phyloP scores from a whole-genome alignment of 2,888 invertebrate species.

The Margaritifera margaritifera region DNA sequence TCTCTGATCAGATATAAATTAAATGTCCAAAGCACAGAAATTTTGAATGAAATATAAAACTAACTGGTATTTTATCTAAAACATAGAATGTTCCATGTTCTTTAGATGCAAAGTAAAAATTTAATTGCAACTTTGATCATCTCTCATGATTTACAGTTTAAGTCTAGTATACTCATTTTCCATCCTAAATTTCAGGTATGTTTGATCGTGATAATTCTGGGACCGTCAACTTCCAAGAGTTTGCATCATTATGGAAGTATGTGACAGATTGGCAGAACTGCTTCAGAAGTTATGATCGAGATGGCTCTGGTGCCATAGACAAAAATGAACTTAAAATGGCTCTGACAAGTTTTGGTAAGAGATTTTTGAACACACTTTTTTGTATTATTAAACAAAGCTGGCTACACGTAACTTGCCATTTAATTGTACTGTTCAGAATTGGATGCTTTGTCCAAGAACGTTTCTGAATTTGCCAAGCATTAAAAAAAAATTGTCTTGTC shows the following conservation, averaged over 20 bases:
- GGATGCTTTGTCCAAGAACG: no score
- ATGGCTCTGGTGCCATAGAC: constrained; percentile 91
- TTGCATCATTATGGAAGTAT: constrained; percentile 97
- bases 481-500: no score
- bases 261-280: constrained; percentile 98
- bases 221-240: constrained; percentile 94
- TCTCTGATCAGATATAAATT: no score
- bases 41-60: no score
- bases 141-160: neutral
- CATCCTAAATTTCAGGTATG: constrained; percentile 78
- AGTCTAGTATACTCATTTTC: neutral
- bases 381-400: neutral
- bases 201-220: constrained; percentile 93
- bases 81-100: no score
- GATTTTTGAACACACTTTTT: neutral
- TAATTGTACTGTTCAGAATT: no score
- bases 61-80: no score
- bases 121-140: no score
- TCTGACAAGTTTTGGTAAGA: constrained; percentile 90
- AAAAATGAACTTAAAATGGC: constrained; percentile 91
- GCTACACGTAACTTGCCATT: no score
- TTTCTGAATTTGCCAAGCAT: no score
- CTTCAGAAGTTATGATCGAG: constrained; percentile 93
- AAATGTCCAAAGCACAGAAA: no score
- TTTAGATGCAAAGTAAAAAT: no score